Conservation (phyloP, 1,140 invertebrate species). For the Sitobion miscanthi region DNA sequence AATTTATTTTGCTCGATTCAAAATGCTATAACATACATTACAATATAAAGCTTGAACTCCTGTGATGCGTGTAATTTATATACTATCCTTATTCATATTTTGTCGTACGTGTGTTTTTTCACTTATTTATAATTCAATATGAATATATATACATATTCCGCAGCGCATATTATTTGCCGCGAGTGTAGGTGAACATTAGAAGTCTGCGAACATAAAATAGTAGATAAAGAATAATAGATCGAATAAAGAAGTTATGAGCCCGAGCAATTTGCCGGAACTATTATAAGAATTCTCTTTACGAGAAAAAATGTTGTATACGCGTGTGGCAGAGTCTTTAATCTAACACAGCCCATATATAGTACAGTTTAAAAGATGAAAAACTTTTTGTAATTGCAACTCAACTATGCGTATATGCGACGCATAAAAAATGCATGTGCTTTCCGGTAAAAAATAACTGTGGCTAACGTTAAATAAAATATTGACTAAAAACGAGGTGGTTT, state of each 20-base stretch:
- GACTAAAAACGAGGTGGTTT: constrained; percentile 6
- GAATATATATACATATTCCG: background rate
- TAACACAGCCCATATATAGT: background rate
- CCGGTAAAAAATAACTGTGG: background rate
- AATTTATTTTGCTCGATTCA: background rate
- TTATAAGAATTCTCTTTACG: background rate
- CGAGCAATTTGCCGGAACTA: background rate
- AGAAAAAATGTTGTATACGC: background rate
- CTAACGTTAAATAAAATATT: background rate
- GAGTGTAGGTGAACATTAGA: background rate
- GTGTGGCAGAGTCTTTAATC: background rate
- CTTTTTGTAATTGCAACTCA: background rate
- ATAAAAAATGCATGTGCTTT: background rate
- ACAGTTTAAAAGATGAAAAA: constrained; percentile 6
- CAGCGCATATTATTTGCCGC: background rate
- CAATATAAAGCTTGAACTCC: background rate
- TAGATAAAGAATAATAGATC: constrained; percentile 29
- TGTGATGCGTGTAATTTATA: background rate
- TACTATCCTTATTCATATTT: constrained; percentile 20
- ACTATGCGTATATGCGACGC: background rate
- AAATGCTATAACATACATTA: background rate
- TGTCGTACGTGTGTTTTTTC: background rate
- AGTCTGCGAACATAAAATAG: background rate
- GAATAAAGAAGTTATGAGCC: background rate
- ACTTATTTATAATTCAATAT: constrained; percentile 14